These are phyloP conservation scores for Macrobrachium rosenbergii DNA, from an alignment of 1,140 invertebrate species.

Conservation along the genomic window DNA sequence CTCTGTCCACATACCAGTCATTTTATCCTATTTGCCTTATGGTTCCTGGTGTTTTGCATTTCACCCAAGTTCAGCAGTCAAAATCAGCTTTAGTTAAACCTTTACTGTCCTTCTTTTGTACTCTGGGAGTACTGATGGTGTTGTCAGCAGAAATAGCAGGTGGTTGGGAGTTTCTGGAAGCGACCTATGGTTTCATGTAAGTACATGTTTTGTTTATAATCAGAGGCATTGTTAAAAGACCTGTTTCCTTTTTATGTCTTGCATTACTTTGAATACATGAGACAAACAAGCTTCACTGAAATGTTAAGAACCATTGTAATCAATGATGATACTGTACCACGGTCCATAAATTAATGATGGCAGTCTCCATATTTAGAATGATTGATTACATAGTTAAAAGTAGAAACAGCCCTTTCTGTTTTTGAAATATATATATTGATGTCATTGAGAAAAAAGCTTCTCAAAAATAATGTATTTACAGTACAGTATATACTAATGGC, in stretches of 20 bases:
- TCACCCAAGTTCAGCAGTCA: conserved; percentile 25
- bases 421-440: neutral
- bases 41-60: conserved; percentile 76
- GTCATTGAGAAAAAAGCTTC: too few relatives aligned
- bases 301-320: neutral
- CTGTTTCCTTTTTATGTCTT: too few relatives aligned
- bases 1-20: conserved; percentile 84
- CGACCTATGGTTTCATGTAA: conserved; percentile 88
- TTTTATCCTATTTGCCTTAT: conserved; percentile 89
- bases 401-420: neutral
- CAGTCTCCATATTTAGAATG: neutral
- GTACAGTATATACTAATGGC: too few relatives aligned
- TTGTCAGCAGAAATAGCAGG: conserved; percentile 58
- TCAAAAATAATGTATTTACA: too few relatives aligned
- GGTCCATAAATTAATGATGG: too few relatives aligned
- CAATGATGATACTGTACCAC: too few relatives aligned
- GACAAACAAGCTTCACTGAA: neutral
- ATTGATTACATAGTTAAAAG: neutral
- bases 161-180: conserved; percentile 76
- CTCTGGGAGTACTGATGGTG: conserved; percentile 60
- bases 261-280: neutral
- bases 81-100: conserved; percentile 29
- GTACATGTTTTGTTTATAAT: conserved; percentile 63
- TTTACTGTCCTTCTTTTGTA: conserved; percentile 38
- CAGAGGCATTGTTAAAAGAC: too few relatives aligned